Evolutionary conservation across 1,140 invertebrate genomes (phyloP), one percentile per base, ranked within the genome.

Genomic region (Drosophila pachea): DNA sequence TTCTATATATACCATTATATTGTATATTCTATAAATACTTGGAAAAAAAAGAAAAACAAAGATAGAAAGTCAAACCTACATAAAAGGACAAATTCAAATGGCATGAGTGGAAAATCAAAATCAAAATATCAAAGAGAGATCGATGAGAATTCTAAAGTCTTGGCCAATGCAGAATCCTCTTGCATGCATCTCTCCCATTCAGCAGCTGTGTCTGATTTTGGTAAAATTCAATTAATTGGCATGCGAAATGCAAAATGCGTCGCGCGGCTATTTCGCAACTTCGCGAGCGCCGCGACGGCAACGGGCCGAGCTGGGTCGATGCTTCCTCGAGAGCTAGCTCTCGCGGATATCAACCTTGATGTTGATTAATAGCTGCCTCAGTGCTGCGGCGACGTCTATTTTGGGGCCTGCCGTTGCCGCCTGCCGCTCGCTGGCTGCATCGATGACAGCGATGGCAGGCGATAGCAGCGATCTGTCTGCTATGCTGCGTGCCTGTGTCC

Each of bases 281-380:
- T 84, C 81, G 62, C 54, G 43, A 63, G 16, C 33, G 49, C 48
- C 58, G 35, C 35, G 54, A n/a, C 47, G 52, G 29, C 11, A 7
- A 50, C 16, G 49, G 36, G 22, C 14, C 40, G 40, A 16, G 62
- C n/a, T 31, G 35, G n/a, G 9, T 2, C 55, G 61, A 61, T 45
- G 76, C 81, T 86, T 86, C 81, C 81, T 86, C 82, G 65, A 84
- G 70, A 64, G 22, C 22, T 22, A 47, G 66, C 67, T 65, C 70
- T 65, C 70, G 76, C 73, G 81, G 71, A 81, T 79, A 82, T 74
- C 79, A 88, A 88, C 86, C 86, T 88, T 88, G 86, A 88, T 88
- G 86, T 88, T 88, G 86, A 88, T 88, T 88, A 76, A 88, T 87
- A 81, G 70, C 61, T 86, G 84, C 65, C 77, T 78, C 61, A 75